Conservation (phyloP, 2,888 invertebrate genomes). For the Drosophila barbarae region DNA sequence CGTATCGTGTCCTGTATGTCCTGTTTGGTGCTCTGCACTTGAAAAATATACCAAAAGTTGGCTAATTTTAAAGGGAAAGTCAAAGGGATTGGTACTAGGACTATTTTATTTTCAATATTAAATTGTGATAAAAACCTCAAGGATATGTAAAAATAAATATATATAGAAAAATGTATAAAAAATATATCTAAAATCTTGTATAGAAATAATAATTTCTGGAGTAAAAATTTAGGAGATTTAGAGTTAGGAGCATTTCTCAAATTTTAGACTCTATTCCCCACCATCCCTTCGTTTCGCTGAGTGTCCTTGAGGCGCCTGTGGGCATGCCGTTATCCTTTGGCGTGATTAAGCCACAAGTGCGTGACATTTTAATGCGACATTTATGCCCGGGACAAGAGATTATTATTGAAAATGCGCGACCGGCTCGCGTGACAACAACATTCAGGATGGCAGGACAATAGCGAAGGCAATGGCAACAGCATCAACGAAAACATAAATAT, state of each 20-base stretch:
- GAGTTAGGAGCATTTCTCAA: no score
- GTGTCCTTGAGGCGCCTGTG: conserved; percentile 13
- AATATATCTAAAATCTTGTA: no score
- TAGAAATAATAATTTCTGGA: no score
- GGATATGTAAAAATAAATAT: not conserved
- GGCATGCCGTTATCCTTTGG: conserved; percentile 60
- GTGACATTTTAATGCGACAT: conserved; percentile 75
- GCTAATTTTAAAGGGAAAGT: not conserved
- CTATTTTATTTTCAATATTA: not conserved
- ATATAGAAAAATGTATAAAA: no score
- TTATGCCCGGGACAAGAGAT: conserved; percentile 74
- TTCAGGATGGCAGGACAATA: conserved; percentile 19
- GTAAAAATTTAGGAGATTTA: no score
- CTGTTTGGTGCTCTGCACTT: not conserved
- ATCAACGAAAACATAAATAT: conserved; percentile 18
- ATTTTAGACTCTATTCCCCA: no score
- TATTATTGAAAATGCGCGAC: conserved; percentile 66
- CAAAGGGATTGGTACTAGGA: not conserved
- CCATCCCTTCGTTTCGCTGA: not conserved
- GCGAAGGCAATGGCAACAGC: conserved; percentile 25
- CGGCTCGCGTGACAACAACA: conserved; percentile 47
- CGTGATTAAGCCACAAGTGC: conserved; percentile 75
- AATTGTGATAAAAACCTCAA: not conserved
- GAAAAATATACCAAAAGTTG: not conserved
- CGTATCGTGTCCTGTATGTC: conserved; percentile 7